phyloP scores from a whole-genome alignment of 1,140 invertebrate species.

The Magallana angulata region DNA sequence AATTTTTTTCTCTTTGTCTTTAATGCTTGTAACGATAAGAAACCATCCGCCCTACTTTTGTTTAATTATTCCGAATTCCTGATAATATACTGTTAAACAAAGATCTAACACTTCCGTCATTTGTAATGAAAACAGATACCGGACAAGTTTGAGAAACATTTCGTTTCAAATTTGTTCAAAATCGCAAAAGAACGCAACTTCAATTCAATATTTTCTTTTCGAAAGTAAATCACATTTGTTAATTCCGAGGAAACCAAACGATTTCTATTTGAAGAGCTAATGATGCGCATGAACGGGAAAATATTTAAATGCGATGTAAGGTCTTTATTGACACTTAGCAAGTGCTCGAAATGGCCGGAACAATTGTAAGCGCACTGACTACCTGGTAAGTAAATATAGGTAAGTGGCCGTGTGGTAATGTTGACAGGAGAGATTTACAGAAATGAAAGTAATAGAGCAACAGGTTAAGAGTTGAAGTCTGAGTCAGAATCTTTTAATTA shows the following conservation, averaged over 20 bases:
- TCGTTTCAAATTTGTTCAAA: neutral
- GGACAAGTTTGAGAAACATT: constrained; percentile 29
- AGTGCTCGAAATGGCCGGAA: constrained; percentile 9
- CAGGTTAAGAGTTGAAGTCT: constrained; percentile 22
- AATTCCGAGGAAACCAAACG: constrained; percentile 24
- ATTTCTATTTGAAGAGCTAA: constrained; percentile 26
- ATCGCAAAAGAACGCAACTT: constrained; percentile 1
- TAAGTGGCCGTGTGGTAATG: constrained; percentile 21
- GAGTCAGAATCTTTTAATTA: neutral
- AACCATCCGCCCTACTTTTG: neutral
- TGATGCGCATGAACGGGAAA: constrained; percentile 8
- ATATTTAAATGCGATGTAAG: constrained; percentile 5
- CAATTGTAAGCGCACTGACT: neutral
- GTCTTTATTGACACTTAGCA: constrained; percentile 8
- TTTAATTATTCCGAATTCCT: constrained; percentile 21
- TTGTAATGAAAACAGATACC: constrained; percentile 7
- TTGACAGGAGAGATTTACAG: neutral
- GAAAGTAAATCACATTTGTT: constrained; percentile 26
- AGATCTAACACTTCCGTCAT: constrained; percentile 30
- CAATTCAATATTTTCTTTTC: constrained; percentile 22
- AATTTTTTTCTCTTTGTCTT: neutral
- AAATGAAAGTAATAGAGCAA: neutral
- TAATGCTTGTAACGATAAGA: neutral
- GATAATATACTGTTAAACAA: constrained; percentile 33
- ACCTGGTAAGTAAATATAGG: constrained; percentile 9